Evolutionary conservation across 2,888 invertebrate species (phyloP), one percentile per base, ranked within the genome.

Genomic region (Drosophila stalkeri): DNA sequence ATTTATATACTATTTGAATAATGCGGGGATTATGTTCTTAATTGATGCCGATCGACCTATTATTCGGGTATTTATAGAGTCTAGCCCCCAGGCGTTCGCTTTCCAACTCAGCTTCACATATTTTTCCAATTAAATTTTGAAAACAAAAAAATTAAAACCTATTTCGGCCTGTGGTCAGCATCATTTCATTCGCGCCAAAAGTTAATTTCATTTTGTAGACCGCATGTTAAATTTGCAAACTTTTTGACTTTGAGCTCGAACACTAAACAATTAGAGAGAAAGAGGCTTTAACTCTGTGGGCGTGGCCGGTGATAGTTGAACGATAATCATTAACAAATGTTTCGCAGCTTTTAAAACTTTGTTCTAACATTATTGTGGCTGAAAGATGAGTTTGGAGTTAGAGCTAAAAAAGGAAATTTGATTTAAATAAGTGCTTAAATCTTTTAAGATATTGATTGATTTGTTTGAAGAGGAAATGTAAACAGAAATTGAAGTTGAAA

Each of bases 11-110:
- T 81, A 82, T 80, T 74, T 80, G 59, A 75, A 80, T 80, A 78
- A 83, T 86, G 76, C 73, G 78, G 57, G 84, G 86, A 89, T 84
- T 89, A 86, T 80, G 80, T 89, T 86, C 75, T 82, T 81, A 89
- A 86, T 86, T 89, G 76, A 82, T 82, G 75, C 74, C 73, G 87
- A 86, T 80, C 86, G 81, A 76, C 60, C 79, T 78, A 83, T 82
- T 81, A 83, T 74, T 72, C 49, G 54, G 59, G 39, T 44, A 41
- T 65, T 41, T 47, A 37, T 41, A 37, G 9, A 52, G 55, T 9
- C 0, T 20, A 16, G 12, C 12, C 20, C 3, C n/a, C 12, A 8
- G 52, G 52, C 33, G 1, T 23, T 54, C 37, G 18, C 5, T 54
- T 54, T 14, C 6, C 18, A 2, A 9, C 33, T 35, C 18, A 16